Base-by-base conservation (phyloP, 2,797 vertebrate genomes). In the Lepus townsendii region DNA sequence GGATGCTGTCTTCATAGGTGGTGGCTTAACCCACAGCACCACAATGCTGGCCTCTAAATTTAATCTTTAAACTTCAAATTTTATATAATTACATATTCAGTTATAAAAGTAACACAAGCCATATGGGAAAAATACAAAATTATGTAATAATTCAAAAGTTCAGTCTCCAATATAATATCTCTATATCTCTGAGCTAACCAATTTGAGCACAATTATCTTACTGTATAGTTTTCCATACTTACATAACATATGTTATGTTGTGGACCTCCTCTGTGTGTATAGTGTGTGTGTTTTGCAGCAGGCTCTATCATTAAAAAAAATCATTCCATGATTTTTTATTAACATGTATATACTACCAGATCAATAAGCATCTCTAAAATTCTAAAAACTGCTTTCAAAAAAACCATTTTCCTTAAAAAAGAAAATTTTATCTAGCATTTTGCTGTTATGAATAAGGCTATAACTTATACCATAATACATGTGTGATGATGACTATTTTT, bases 311-410 rank as follows among this genome's bases (percentile, higher is more conserved):
- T 94, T 77, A 12, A 8, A 50, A 79, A 84, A 87, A 63, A 57
- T 26, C 6, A 42, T 5, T 14, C 14, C 30, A 6, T 69, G 20
- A 65, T 32, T 75, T 75, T 83, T 92, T 83, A 62, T n/a, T 57
- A 72, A 30, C 14, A 69, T 63, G 32, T 54, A 84, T 2, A 26
- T 38, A 77, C 27, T 14, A 63, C 5, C 20, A 93, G 24, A 24
- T 83, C 27, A 83, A 84, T 73, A 92, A 83, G 32, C 13, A 60
- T 8, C 14, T 52, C n/a, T 76, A 88, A 83, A 92, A 90, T 78
- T 65, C 30, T 1, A 52, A 86, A 80, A 42, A 35, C 47, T 54
- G 24, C 7, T 92, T 60, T 20, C 52, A 57, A 57, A 57, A 57
- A 14, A 57, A 17, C 13, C 54, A 57, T 20, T 57, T 57, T 14